Base-by-base conservation (phyloP, 2,888 invertebrate species). In the Conistra vaccinii region DNA sequence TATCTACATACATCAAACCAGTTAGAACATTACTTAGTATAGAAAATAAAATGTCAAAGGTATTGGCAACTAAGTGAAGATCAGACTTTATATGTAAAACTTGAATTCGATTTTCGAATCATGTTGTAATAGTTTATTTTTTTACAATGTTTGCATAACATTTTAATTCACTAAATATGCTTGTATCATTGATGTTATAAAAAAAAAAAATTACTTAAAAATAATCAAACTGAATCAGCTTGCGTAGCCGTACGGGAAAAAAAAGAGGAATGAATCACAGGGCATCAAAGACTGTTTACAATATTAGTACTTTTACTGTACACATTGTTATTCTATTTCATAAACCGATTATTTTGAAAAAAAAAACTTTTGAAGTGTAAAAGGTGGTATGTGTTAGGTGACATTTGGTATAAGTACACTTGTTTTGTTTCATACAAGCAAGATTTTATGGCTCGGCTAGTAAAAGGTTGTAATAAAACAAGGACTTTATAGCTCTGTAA, bases 21-120 rank as follows among this genome's bases (percentile, higher is more conserved):
- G 87, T 86, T 78, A 68, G 68, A 67, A 69, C 78, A 73, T 76
- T 61, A 69, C 65, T 67, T 73, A 73, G 81, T 77, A 26, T 84
- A 79, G 85, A 85, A 86, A 81, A 86, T 86, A 85, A 83, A 86
- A 85, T 86, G 83, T 85, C 84, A 85, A 85, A 81, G 86, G 85
- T 80, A 78, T 70, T 53, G 26, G 35, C 51, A 76, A 45, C 17
- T 26, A 55, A 69, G 69, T 60, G 55, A 76, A 71, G 62, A 78
- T 32, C 53, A 32, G 61, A 23, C 78, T 76, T 26, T 62, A 78
- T 17, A 63, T 35, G 72, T 42, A 35, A 63, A 51, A 78, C 78
- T 71, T 63, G 72, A 42, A 78, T 63, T 71, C 17, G 17, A 55
- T 48, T 48, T 76, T 5, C 71, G 29, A 57, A 71, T 48, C n/a